Evolutionary conservation across 2,113 vertebrate genomes (phyloP).

Genomic region (Emydocephalus ijimae): DNA sequence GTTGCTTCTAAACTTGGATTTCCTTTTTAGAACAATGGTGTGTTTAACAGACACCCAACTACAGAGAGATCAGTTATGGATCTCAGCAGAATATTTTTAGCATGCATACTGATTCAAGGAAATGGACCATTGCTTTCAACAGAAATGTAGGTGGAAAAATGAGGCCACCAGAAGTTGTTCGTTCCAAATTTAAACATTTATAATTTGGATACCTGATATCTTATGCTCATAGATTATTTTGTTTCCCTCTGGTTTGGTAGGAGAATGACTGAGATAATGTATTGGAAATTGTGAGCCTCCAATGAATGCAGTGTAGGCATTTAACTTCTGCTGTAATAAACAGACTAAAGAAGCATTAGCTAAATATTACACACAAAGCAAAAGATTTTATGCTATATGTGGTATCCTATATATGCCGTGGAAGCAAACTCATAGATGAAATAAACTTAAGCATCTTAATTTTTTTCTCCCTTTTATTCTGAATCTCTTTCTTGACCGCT

Average conservation of each 20-base stretch:
- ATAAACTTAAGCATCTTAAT: too few relatives aligned
- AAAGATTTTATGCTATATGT: not conserved
- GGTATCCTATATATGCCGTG: not conserved
- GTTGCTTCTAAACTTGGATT: constrained; percentile 13
- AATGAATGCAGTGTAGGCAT: not conserved
- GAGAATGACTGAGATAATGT: not conserved
- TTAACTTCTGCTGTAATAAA: not conserved
- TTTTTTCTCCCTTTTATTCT: not conserved
- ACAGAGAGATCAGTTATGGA: constrained; percentile 18
- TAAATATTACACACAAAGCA: not conserved
- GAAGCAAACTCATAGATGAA: not conserved
- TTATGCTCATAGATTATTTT: not conserved
- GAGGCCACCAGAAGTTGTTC: not conserved
- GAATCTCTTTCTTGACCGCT: not conserved
- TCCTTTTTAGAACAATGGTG: constrained; percentile 3
- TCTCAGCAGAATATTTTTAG: constrained; percentile 22
- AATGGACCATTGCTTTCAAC: constrained; percentile 26
- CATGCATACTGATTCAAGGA: constrained; percentile 10
- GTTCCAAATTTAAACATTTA: not conserved
- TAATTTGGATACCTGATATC: not conserved
- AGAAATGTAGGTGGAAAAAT: constrained; percentile 39
- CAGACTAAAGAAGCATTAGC: not conserved
- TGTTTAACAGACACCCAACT: not conserved
- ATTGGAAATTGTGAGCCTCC: not conserved
- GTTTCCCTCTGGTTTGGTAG: not conserved